Evolutionary conservation across 2,797 vertebrate genomes (phyloP), one percentile per base, ranked within the genome.

Genomic region (Notamacropus eugenii): DNA sequence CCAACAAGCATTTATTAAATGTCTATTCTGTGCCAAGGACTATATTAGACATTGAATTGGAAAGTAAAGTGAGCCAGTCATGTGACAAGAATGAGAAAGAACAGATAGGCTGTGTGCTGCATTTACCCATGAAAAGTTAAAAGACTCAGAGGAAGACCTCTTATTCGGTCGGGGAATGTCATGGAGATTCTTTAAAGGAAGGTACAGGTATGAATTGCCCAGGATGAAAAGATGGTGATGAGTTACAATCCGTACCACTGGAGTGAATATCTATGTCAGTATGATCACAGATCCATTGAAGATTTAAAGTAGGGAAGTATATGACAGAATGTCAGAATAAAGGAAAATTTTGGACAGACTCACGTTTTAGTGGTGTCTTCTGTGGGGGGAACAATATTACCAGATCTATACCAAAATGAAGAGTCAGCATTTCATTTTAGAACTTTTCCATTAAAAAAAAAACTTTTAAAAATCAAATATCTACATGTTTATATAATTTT

Each of bases 291-390:
- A 46, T 27, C 40, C 40, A 27, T 11, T 27, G 22, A 46, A 50
- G 40, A 87, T 27, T 87, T 50, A 87, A 87, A 40, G 67, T 82
- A 82, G 46, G 74, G 40, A 87, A 87, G 24, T 27, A 50, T 46
- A 46, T 87, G 27, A 46, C 22, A 46, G 9, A 82, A 19, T 82
- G 22, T 82, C 40, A 82, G 29, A 82, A 58, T 96, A 93, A 96
- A 93, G 82, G 5, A 92, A 95, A 97, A 93, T 58, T 95, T n/a
- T 58, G 62, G 90, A 40, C 90, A 94, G 58, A 94, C 55, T 93
- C 55, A 55, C 93, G 55, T 34, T 58, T 95, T 95, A 95, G 54
- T 97, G 91, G 31, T 59, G 95, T 97, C 95, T 97, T 62, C 87
- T n/a, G 5, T 91, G 93, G 90, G 46, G 62, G 93, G 94, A 94